phyloP scores from a whole-genome alignment of 2,797 vertebrate genomes.

The Phoxinus dragarum region DNA sequence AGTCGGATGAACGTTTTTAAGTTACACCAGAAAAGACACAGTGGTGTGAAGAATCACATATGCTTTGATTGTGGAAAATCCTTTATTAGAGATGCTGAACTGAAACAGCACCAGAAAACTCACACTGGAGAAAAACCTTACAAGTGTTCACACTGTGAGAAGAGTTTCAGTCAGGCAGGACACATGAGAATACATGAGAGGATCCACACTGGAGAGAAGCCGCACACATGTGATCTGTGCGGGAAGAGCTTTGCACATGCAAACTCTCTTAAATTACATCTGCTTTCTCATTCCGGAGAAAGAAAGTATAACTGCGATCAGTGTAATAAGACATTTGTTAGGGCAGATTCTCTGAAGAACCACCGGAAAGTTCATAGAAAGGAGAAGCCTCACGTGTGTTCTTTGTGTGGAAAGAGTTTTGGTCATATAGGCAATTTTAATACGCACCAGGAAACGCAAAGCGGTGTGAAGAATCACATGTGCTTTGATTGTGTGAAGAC shows the following conservation, averaged over 20 bases:
- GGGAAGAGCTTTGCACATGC: neutral
- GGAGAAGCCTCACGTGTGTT: neutral
- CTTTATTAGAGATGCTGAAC: neutral
- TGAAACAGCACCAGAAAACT: neutral
- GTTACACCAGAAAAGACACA: neutral
- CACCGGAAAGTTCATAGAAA: neutral
- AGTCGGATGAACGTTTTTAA: neutral
- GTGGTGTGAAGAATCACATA: neutral
- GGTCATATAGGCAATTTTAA: too few species aligned
- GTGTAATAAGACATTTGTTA: neutral
- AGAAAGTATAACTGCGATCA: neutral
- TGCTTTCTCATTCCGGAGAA: neutral
- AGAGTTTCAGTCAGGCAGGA: neutral
- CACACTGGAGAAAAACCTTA: slow-evolving; percentile 12
- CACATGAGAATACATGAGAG: neutral
- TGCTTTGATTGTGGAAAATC: neutral
- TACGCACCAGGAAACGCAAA: neutral
- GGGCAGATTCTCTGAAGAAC: neutral
- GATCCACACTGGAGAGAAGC: neutral
- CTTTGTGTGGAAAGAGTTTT: neutral
- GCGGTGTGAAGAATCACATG: neutral
- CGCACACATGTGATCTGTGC: neutral
- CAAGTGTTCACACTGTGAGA: neutral
- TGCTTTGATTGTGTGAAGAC: neutral
- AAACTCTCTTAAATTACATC: neutral